Conservation (phyloP, 2,113 vertebrate species). For the Mesocricetus auratus region DNA sequence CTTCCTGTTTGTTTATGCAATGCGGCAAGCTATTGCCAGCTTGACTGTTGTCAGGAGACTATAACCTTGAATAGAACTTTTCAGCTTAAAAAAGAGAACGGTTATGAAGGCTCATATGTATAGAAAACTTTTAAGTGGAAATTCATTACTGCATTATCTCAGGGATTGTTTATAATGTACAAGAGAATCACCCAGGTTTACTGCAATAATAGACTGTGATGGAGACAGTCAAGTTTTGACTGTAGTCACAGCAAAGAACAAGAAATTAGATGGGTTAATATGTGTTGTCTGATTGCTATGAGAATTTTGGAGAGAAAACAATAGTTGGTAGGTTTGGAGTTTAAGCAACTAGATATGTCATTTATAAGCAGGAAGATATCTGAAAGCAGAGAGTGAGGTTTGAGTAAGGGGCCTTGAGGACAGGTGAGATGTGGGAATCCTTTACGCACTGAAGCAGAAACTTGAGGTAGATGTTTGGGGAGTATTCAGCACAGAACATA, state of each 20-base stretch:
- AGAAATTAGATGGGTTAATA: background rate
- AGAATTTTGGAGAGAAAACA: background rate
- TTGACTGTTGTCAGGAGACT: background rate
- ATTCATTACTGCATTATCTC: background rate
- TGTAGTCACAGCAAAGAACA: background rate
- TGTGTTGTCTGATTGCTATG: background rate
- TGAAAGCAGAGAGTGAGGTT: fast-evolving
- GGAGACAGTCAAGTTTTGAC: background rate
- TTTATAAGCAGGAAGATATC: background rate
- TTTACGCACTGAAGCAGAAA: background rate
- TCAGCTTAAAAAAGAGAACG: background rate
- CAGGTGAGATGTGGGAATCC: background rate
- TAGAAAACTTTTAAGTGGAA: background rate
- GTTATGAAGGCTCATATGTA: too few relatives aligned
- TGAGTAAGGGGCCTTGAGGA: background rate
- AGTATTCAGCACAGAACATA: background rate
- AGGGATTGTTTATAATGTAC: background rate
- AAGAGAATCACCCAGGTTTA: background rate
- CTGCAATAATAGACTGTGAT: fast-evolving
- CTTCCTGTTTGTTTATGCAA: background rate
- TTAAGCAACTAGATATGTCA: background rate
- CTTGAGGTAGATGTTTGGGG: background rate
- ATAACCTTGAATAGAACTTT: background rate
- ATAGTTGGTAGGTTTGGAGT: background rate
- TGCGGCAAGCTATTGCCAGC: background rate